Base-by-base conservation (phyloP, 2,888 invertebrate species). In the Hoplodrina blanda region DNA sequence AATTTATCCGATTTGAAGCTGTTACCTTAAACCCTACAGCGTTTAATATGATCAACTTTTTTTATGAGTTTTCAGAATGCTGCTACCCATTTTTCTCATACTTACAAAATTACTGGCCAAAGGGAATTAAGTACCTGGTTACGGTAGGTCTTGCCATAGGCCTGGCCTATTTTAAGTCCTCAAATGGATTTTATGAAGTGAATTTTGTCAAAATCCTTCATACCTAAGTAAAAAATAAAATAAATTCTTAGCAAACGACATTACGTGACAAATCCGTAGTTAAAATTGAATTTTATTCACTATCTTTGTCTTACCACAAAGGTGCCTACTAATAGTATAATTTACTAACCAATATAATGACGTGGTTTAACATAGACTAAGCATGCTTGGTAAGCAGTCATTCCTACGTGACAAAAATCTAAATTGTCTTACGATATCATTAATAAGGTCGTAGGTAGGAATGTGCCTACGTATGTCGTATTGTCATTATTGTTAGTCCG, bases 351-450 rank as follows among this genome's bases (percentile, higher is more conserved):
- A 33, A 41, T 19, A 33, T 1, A 20, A 33, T 70, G 49, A 71
- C 50, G 25, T 76, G 20, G 15, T 4, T 8, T 19, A 19, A 54
- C 53, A 11, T 37, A 19, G 33, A n/a, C 11, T 19, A 13, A n/a
- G 17, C 11, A 19, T 10, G 6, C 19, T 11, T 74, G n/a, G 20
- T 44, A 65, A 17, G 20, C 20, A 64, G 13, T 0, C 30, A 33
- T 11, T 30, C 1, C 1, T n/a, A 79, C 76, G 76, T 79, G 80
- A 62, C 59, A 46, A 41, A 59, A 79, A 50, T 79, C 13, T 30
- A 5, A 44, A 56, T 67, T 44, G 11, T 17, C 19, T 8, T 33
- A 11, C 13, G 20, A 75, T 30, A 25, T 15, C n/a, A 50, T 44
- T 44, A 0, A 65, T 44, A 15, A 15, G 44, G 44, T 11, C 8